Base-by-base conservation (phyloP, 2,888 invertebrate species). In the Cylindroiulus punctatus region DNA sequence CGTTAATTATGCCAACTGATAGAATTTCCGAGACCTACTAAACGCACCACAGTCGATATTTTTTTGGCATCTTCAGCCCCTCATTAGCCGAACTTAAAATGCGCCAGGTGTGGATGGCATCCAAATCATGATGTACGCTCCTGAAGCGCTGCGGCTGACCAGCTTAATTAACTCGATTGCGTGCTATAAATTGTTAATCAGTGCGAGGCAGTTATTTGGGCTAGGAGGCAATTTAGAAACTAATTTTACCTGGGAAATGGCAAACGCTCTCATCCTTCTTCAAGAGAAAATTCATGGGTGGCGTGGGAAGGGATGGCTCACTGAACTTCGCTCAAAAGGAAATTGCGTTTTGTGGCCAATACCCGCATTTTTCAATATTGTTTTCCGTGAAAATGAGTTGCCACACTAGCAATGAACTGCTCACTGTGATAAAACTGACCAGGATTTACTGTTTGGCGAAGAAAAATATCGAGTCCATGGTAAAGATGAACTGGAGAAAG, bases 141-240 rank as follows among this genome's bases (percentile, higher is more conserved):
- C 52, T 52, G 52, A 5, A 52, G 65, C 65, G 26, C 76, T 14
- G 1, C 76, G 76, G 26, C 30, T 76, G 76, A 76, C 76, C 76
- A 76, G 30, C 30, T 76, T 76, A 26, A 76, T 76, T 76, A 76
- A 76, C 30, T 76, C 3, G 10, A 76, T 76, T 30, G 76, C 76
- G 76, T 76, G 30, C 76, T 14, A 76, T 76, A 76, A 76, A 76
- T 30, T 76, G 76, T 26, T 76, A 76, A 76, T 76, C 76, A 76
- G 26, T 30, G 76, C 76, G 76, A 30, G 30, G 30, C 76, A 76
- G 76, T 26, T 76, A 76, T 76, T 76, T 76, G 76, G 76, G 76
- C 76, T 76, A 76, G 76, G 12, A 30, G 76, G 76, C 14, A 76
- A 76, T 76, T 65, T 65, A 26, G 26, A 19, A 52, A 52, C 26